These are phyloP conservation scores for Takifugu rubripes DNA, from an alignment of 2,797 vertebrate species.

Conservation along the genomic window DNA sequence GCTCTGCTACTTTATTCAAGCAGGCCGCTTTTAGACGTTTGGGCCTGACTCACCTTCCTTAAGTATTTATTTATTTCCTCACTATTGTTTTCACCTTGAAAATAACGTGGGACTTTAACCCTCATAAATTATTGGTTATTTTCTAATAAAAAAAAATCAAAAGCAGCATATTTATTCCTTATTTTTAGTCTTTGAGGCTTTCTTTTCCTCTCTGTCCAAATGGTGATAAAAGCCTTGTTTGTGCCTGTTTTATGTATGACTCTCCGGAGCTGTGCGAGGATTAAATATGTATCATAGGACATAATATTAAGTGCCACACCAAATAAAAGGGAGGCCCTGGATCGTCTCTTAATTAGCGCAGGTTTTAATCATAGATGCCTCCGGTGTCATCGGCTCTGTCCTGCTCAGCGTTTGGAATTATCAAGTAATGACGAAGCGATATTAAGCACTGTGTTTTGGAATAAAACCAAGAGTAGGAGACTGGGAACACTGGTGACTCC, in stretches of 20 bases:
- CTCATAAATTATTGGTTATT: constrained; percentile 75
- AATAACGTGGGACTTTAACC: constrained; percentile 69
- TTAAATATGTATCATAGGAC: constrained; percentile 79
- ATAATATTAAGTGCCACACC: constrained; percentile 36
- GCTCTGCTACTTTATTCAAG: constrained; percentile 43
- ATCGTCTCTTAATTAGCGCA: constrained; percentile 70
- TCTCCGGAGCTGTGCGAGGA: constrained; percentile 65
- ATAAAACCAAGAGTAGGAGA: constrained; percentile 72
- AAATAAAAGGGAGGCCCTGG: constrained; percentile 23
- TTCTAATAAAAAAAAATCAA: constrained; percentile 42
- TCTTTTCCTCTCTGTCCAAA: background rate
- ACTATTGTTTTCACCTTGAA: constrained; percentile 64
- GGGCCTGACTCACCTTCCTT: constrained; percentile 40
- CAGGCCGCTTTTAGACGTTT: constrained; percentile 26
- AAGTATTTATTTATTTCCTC: constrained; percentile 53
- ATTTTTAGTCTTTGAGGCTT: too few relatives aligned
- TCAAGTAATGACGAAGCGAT: constrained; percentile 86
- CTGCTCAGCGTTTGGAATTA: constrained; percentile 79
- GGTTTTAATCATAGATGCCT: constrained; percentile 88
- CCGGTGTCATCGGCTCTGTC: constrained; percentile 77
- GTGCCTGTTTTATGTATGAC: constrained; percentile 75
- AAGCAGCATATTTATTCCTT: too few relatives aligned
- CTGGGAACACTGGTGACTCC: constrained; percentile 50
- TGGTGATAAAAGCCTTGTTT: constrained; percentile 32
- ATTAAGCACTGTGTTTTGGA: constrained; percentile 82